Evolutionary conservation across 2,888 invertebrate species (phyloP).

Genomic region (Philopedon plagiatum): DNA sequence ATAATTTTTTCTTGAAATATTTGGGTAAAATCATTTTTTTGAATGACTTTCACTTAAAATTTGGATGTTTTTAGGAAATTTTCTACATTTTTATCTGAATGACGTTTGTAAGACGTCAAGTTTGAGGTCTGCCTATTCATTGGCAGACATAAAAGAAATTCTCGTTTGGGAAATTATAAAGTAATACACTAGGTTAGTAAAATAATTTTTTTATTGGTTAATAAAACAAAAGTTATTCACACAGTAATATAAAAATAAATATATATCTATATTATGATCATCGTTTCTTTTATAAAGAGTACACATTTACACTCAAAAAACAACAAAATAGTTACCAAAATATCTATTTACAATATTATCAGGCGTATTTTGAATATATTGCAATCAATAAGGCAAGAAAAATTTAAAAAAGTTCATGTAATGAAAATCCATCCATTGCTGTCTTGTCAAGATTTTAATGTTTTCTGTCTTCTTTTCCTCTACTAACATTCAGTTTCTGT

Average conservation of each 20-base stretch:
- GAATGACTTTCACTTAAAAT: slow-evolving; percentile 10
- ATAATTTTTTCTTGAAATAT: slow-evolving; percentile 7
- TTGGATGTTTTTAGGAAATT: slow-evolving; percentile 6
- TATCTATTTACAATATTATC: neutral
- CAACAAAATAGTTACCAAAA: neutral
- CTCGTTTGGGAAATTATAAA: neutral
- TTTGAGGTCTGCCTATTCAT: too few relatives aligned
- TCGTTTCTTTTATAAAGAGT: too few relatives aligned
- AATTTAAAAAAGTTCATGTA: too few relatives aligned
- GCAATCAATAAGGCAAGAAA: too few relatives aligned
- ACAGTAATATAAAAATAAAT: slow-evolving; percentile 19
- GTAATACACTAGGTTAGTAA: neutral
- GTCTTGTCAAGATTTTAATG: too few relatives aligned
- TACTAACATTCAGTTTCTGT: too few relatives aligned
- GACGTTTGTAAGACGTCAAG: too few relatives aligned
- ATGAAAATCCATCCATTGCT: too few relatives aligned
- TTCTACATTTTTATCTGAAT: too few relatives aligned
- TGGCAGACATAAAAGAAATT: too few relatives aligned
- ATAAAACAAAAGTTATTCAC: slow-evolving; percentile 11
- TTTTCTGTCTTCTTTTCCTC: too few relatives aligned
- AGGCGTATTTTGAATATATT: neutral
- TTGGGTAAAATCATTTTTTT: neutral
- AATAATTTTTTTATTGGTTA: slow-evolving; percentile 9
- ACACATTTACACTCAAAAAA: too few relatives aligned
- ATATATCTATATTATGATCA: neutral